Base-by-base conservation (phyloP, 2,113 vertebrate species). In the Salvelinus alpinus region DNA sequence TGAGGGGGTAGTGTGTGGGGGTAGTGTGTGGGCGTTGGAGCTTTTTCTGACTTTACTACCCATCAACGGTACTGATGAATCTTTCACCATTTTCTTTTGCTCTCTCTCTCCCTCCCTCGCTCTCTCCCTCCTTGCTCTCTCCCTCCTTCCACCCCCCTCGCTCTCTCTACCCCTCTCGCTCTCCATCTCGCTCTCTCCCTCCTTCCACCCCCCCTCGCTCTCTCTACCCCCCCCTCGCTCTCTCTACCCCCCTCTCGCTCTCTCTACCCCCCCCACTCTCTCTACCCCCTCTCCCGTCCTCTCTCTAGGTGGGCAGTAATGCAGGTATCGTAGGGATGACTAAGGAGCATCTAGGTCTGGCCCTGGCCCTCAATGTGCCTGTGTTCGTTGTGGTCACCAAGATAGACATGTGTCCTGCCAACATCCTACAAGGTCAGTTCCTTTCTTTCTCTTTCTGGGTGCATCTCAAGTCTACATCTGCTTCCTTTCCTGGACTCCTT, bases 291-390 rank as follows among this genome's bases (percentile, higher is more conserved):
- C 67, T 73, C 31, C 65, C 34, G 48, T 54, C 25, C 78, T 6
- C 22, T 20, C 54, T 51, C 34, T 66, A 99, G 98, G 97, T 99
- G 86, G 98, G 98, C 88, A 99, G 98, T 84, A 99, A 99, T 0
- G 98, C 98, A 78, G 98, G 98, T 64, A 99, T 99, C 5, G 98
- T 99, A 71, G 98, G 98, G 34, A 99, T 99, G 98, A 99, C 98
- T 86, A 99, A 99, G 92, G 97, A 99, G 88, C 98, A 99, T 80
- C 91, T 99, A 87, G 98, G 98, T 60, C 90, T 99, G 88, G 98
- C 98, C 0, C 87, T 99, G 86, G 98, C 98, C 12, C 96, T 99
- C 78, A 99, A 97, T 0, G 98, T 99, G 69, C 98, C 98, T 0
- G 98, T 99, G 78, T 99, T 99, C 85, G 98, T 99, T 54, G 98